These are phyloP conservation scores for Muntiacus muntjak DNA, from an alignment of 2,113 vertebrate genomes.

Conservation along the genomic window DNA sequence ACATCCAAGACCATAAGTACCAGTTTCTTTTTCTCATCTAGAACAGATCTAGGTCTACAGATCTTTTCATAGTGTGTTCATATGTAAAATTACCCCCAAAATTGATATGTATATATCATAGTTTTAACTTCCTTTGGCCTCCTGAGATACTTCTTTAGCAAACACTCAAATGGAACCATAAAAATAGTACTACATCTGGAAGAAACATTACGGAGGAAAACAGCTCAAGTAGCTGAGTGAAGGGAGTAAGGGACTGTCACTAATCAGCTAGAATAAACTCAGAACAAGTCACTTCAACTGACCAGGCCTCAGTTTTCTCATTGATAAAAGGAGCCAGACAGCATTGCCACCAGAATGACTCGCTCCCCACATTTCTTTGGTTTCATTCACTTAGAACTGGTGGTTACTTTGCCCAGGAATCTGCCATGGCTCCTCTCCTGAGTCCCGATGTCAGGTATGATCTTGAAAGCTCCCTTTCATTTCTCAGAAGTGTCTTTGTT, in stretches of 20 bases:
- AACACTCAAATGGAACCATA: background rate
- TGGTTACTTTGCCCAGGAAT: background rate
- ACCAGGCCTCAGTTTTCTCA: background rate
- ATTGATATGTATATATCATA: rapidly evolving
- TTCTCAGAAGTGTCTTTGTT: background rate
- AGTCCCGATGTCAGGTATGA: background rate
- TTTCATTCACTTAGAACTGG: background rate
- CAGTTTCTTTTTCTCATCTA: background rate
- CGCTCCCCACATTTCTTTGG: background rate
- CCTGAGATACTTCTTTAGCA: background rate
- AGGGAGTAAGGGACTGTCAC: background rate
- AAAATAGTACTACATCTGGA: background rate
- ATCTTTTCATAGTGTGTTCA: background rate
- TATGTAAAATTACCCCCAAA: background rate
- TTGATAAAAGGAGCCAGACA: background rate
- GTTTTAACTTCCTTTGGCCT: background rate
- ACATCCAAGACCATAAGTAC: background rate
- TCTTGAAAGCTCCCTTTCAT: background rate
- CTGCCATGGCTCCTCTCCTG: background rate
- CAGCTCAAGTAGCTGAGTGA: background rate
- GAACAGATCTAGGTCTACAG: background rate
- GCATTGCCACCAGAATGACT: background rate
- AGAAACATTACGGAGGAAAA: background rate
- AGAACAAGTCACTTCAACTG: background rate
- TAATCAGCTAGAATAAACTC: background rate